Conservation (phyloP, 2,888 invertebrate genomes). For the Athetis lepigone region DNA sequence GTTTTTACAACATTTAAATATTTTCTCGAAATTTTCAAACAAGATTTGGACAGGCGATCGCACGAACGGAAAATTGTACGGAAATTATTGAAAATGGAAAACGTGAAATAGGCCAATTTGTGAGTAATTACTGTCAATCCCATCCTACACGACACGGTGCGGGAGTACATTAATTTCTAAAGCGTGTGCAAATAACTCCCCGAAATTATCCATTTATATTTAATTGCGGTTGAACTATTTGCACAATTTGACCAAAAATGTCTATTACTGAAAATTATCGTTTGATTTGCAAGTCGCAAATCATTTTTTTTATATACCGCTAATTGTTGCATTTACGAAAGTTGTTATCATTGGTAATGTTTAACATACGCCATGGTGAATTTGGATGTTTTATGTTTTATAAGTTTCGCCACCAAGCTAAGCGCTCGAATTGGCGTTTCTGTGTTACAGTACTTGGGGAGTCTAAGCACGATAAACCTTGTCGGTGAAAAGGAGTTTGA, state of each 20-base stretch:
- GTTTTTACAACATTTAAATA: background rate
- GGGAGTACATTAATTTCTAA: conserved; percentile 24
- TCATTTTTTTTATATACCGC: too few relatives aligned
- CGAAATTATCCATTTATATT: conserved; percentile 20
- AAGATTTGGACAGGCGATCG: background rate
- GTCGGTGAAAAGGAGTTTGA: too few relatives aligned
- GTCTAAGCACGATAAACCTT: too few relatives aligned
- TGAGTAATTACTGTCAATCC: conserved; percentile 29
- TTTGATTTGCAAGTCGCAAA: too few relatives aligned
- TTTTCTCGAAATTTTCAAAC: conserved; percentile 3
- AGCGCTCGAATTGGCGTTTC: too few relatives aligned
- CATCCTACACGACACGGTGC: conserved; percentile 21
- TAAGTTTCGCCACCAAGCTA: too few relatives aligned
- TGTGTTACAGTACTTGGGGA: too few relatives aligned
- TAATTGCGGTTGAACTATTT: conserved; percentile 27
- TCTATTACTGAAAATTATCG: background rate
- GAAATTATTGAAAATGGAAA: conserved; percentile 42
- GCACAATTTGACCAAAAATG: conserved; percentile 30
- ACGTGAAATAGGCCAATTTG: conserved; percentile 56
- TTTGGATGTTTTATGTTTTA: too few relatives aligned
- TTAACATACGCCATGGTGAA: too few relatives aligned
- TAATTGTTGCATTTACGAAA: too few relatives aligned
- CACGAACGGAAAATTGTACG: conserved; percentile 27
- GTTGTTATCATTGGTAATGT: too few relatives aligned
- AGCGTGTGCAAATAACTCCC: conserved; percentile 28